phyloP scores from a whole-genome alignment of 2,888 invertebrate genomes.

The Mycalesis mineus region DNA sequence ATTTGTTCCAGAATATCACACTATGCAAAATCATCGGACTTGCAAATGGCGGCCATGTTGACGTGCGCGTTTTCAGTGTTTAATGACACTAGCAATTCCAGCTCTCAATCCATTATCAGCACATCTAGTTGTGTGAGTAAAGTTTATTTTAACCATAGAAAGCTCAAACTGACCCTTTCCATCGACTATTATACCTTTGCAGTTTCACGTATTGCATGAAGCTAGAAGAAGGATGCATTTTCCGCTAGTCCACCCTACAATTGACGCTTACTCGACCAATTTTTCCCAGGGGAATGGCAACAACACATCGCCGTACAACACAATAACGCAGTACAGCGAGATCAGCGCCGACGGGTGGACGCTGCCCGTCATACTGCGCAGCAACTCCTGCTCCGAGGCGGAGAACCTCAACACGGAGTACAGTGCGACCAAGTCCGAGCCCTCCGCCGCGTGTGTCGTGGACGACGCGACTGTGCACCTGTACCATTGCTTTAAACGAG shows the following conservation, averaged over 20 bases:
- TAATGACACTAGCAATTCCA: conserved; percentile 70
- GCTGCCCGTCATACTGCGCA: conserved; percentile 83
- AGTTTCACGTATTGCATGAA: no score
- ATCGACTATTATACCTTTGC: no score
- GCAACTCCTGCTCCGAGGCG: conserved; percentile 93
- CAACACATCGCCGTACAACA: conserved; percentile 92
- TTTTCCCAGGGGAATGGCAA: conserved; percentile 66
- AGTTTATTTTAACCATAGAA: background rate
- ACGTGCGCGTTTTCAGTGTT: conserved; percentile 90
- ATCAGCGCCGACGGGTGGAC: conserved; percentile 88
- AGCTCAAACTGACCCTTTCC: no score
- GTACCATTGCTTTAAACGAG: conserved; percentile 90
- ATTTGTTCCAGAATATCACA: conserved; percentile 82
- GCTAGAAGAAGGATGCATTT: no score
- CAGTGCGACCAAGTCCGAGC: conserved; percentile 55
- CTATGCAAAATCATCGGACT: conserved; percentile 87
- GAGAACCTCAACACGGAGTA: conserved; percentile 81
- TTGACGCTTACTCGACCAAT: no score
- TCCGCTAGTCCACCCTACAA: no score
- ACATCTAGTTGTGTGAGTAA: conserved; percentile 66
- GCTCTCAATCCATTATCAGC: conserved; percentile 77
- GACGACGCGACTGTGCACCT: conserved; percentile 72
- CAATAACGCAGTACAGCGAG: conserved; percentile 86
- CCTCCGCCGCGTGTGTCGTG: conserved; percentile 56
- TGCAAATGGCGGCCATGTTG: conserved; percentile 96